Conservation (phyloP, 2,797 vertebrate species). For the Squalus acanthias region DNA sequence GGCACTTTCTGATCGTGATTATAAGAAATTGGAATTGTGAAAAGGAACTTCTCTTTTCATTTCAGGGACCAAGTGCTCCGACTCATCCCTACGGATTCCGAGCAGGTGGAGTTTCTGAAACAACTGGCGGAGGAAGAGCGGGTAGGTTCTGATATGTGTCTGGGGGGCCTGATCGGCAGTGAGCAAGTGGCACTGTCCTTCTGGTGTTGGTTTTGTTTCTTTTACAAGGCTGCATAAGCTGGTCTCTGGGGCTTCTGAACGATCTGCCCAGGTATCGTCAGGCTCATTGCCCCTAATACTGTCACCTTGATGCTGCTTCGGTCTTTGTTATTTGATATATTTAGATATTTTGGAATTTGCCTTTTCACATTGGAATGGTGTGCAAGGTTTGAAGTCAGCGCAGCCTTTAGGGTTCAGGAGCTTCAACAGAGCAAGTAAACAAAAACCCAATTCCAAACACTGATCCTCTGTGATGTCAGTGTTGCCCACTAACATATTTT, state of each 20-base stretch:
- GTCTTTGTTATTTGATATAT: too few relatives aligned
- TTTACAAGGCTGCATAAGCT: neutral
- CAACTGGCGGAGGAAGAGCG: constrained; percentile 3
- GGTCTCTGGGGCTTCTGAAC: neutral
- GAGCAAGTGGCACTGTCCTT: neutral
- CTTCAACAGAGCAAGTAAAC: too few relatives aligned
- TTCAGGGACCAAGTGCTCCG: constrained; percentile 42
- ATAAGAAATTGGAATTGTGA: neutral
- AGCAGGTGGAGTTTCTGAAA: constrained; percentile 38
- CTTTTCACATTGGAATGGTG: too few relatives aligned
- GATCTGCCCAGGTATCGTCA: neutral
- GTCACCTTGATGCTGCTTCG: too few relatives aligned
- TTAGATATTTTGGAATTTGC: too few relatives aligned
- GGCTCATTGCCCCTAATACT: neutral
- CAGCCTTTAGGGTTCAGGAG: too few relatives aligned
- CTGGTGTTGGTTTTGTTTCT: neutral
- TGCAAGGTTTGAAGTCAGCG: too few relatives aligned
- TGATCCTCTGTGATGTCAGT: too few relatives aligned
- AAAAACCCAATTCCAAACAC: too few relatives aligned
- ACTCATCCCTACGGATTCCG: constrained; percentile 34
- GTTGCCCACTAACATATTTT: too few relatives aligned
- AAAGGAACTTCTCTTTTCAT: neutral
- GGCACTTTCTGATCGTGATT: neutral
- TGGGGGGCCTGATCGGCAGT: neutral
- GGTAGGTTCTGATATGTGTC: neutral